Evolutionary conservation across 2,113 vertebrate genomes (phyloP), one percentile per base, ranked within the genome.

Genomic region (Aspiorhynchus laticeps): DNA sequence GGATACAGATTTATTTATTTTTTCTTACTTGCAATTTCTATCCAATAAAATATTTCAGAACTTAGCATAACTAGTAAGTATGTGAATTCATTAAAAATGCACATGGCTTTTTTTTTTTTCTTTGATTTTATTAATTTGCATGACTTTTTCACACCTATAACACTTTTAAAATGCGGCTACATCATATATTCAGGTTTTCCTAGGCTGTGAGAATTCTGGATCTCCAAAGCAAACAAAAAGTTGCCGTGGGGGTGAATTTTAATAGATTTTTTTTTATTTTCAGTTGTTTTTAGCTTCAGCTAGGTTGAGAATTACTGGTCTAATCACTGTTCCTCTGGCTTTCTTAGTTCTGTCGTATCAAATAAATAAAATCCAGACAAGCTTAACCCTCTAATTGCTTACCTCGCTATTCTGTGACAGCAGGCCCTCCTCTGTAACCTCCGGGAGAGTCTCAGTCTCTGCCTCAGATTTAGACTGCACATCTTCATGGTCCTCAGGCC

Each of bases 401-500:
- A 83, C 86, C 74, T 85, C 82, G 12, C 78, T 76, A n/a, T 76
- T 33, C 36, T 86, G 86, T 28, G 65, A 33, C 15, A 63, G 77
- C 85, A 90, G 88, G 71, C 91, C 83, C 0, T 59, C 65, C 46
- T 89, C 83, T 10, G 83, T 81, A 21, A 88, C 85, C 87, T 75
- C 59, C 1, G 24, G 53, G 21, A 33, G 51, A 46, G 41, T 69
- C 65, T 83, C 79, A n/a, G 61, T 53, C 10, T 88, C 59, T 31
- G 83, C 26, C 15, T 87, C 80, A 24, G 88, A 88, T 59, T 81
- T 81, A 33, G 81, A 51, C 46, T 53, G 81, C 43, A 36, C 65
- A 84, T 41, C 80, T 84, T 75, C 80, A 65, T 51, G 71, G 14
- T 87, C 74, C 48, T 87, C 86, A 83, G 76, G 53, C 43, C 26